Evolutionary conservation across 2,888 invertebrate genomes (phyloP), one percentile per base, ranked within the genome.

Genomic region (Bimastos eiseni): DNA sequence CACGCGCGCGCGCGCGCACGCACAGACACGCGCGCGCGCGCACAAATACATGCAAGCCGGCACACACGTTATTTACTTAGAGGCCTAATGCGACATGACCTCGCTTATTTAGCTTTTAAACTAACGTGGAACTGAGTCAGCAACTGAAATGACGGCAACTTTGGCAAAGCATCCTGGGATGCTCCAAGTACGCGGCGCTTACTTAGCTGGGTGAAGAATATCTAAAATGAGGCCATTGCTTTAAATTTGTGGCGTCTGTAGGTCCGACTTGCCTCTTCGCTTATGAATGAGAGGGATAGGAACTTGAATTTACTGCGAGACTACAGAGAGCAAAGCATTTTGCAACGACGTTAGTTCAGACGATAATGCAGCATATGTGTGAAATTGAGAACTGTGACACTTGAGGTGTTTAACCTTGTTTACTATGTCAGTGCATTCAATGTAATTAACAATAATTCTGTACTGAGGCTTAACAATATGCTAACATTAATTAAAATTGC

Each of bases 361-460:
- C 70, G 70, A 70, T 70, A 70, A 70, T n/a, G 70, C 70, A 70
- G 70, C 70, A 70, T 70, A 70, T 70, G n/a, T 70, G 70, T n/a
- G 70, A 30, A 70, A 70, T 0, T 0, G 30, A 70, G 55, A n/a
- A 70, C 70, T 70, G 70, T 70, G 70, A 70, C 70, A 13, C 6
- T n/a, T 15, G 15, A 70, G 13, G n/a, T 70, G 11, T 70, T 70
- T 70, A 70, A 70, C 13, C 70, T 70, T 70, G 70, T n/a, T n/a
- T 70, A 70, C n/a, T 70, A n/a, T 70, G n/a, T 70, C 30, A n/a
- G 30, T 70, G 70, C 6, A 70, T 70, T n/a, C 70, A 70, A n/a
- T n/a, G 70, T 70, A n/a, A n/a, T 70, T 70, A 21, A 21, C 21
- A 49, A 21, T 49, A n/a, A n/a, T 49, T 21, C 49, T 24, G 4